Conservation (phyloP, 2,113 vertebrate genomes). For the Apteryx mantelli region DNA sequence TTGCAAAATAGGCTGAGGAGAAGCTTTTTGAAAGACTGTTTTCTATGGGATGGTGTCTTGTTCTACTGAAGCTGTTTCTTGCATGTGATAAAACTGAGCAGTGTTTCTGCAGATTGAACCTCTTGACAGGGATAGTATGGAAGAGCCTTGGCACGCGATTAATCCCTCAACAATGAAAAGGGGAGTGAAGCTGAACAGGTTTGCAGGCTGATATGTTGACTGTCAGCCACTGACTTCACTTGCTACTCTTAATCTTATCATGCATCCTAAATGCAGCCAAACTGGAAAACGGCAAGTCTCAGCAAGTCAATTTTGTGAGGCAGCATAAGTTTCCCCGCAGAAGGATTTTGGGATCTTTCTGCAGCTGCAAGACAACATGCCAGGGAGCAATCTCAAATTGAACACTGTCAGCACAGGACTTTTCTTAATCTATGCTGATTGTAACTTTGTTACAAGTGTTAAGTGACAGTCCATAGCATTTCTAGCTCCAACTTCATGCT, state of each 20-base stretch:
- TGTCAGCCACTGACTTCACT: background rate
- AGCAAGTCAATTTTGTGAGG: background rate
- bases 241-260: background rate
- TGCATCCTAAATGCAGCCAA: background rate
- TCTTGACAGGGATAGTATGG: background rate
- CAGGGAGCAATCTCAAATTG: background rate
- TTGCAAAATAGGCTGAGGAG: background rate
- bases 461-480: background rate
- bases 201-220: background rate
- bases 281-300: background rate
- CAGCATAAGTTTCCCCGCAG: background rate
- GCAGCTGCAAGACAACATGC: background rate
- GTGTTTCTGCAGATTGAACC: background rate
- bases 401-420: background rate
- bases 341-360: background rate
- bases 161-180: background rate
- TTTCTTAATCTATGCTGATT: background rate
- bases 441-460: background rate
- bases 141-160: background rate
- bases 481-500: background rate
- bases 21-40: background rate
- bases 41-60: background rate
- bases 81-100: background rate
- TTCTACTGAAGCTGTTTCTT: background rate
- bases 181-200: background rate